phyloP scores from a whole-genome alignment of 2,113 vertebrate genomes.

The Melanocharis versteri region DNA sequence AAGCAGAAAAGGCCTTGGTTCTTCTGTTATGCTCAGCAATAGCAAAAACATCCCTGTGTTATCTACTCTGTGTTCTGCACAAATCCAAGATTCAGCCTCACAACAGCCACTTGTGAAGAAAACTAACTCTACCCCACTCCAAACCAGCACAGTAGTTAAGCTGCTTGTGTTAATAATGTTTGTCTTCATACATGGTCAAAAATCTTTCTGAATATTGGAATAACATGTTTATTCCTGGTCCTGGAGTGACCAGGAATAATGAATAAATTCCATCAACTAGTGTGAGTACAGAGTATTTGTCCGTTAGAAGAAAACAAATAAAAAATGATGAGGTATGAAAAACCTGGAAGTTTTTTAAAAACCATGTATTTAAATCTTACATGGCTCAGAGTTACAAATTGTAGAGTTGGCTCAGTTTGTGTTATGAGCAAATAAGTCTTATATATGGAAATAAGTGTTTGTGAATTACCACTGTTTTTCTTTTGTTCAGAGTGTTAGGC shows the following conservation, averaged over 20 bases:
- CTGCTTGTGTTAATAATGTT: background rate
- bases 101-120: background rate
- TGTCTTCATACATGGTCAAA: fast-evolving
- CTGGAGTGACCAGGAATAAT: background rate
- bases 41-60: background rate
- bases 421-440: background rate
- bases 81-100: background rate
- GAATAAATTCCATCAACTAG: background rate
- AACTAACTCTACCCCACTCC: background rate
- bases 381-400: background rate
- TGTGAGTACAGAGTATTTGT: background rate
- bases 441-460: background rate
- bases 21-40: background rate
- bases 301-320: background rate
- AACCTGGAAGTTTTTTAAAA: fast-evolving
- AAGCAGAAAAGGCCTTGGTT: background rate
- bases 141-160: background rate
- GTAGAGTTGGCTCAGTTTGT: background rate
- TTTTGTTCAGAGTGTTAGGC: background rate
- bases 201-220: background rate
- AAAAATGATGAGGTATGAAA: background rate
- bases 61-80: no score
- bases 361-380: background rate
- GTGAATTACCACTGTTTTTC: background rate
- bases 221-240: background rate